Conservation (phyloP, 2,113 vertebrate species). For the Seriola rivoliana region DNA sequence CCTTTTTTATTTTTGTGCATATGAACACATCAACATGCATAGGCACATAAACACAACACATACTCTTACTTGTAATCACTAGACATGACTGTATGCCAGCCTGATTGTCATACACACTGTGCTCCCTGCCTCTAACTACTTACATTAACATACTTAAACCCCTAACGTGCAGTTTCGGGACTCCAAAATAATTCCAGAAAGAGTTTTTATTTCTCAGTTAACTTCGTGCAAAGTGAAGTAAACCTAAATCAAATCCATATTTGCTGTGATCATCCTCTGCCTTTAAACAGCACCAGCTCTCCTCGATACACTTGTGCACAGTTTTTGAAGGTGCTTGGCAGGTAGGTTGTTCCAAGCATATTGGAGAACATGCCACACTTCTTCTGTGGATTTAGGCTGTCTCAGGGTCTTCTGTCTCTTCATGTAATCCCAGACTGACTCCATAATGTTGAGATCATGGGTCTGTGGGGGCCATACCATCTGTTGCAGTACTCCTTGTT, state of each 20-base stretch:
- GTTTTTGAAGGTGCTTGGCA: neutral
- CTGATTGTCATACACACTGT: neutral
- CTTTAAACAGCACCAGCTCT: neutral
- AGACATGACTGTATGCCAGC: neutral
- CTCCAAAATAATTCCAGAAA: no score
- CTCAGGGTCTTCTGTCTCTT: neutral
- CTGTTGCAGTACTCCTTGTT: neutral
- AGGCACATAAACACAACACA: neutral
- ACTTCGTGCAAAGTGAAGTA: no score
- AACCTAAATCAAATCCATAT: neutral
- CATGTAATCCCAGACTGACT: neutral
- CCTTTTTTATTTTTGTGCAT: neutral
- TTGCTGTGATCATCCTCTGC: neutral
- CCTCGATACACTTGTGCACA: neutral
- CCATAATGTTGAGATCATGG: neutral
- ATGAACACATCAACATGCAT: neutral
- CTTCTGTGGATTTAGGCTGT: neutral
- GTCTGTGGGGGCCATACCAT: neutral
- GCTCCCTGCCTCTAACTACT: neutral
- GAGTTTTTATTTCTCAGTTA: no score
- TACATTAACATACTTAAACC: no score
- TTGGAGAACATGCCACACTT: neutral
- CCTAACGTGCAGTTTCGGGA: no score
- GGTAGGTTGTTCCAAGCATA: neutral
- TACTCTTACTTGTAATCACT: conserved; percentile 22